Evolutionary conservation across 2,888 invertebrate genomes (phyloP).

Genomic region (Acleris laterana): DNA sequence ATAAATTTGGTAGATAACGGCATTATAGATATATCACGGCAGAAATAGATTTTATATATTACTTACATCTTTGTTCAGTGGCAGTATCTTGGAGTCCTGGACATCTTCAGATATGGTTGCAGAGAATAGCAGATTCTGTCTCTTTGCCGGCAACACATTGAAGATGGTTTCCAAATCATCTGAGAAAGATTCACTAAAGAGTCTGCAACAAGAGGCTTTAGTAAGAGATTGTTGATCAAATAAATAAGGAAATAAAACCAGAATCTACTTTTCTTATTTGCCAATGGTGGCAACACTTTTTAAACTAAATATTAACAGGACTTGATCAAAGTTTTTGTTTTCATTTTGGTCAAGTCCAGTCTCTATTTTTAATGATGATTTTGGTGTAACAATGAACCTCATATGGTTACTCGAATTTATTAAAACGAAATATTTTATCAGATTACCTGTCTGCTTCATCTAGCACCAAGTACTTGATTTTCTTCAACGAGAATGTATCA

Average conservation of each 20-base stretch:
- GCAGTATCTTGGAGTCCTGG: constrained; percentile 86
- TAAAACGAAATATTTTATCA: background rate
- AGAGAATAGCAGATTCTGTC: constrained; percentile 96
- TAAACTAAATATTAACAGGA: too few relatives aligned
- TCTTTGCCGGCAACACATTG: constrained; percentile 88
- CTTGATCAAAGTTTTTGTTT: too few relatives aligned
- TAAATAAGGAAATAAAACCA: too few relatives aligned
- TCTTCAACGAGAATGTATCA: constrained; percentile 91
- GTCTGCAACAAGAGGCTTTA: constrained; percentile 55
- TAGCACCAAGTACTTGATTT: constrained; percentile 93
- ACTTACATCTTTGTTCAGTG: constrained; percentile 86
- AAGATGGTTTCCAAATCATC: constrained; percentile 93
- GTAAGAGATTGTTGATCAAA: background rate
- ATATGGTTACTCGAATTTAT: too few relatives aligned
- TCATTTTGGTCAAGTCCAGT: too few relatives aligned
- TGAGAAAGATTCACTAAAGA: constrained; percentile 91
- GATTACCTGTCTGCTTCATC: constrained; percentile 97
- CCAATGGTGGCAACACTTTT: too few relatives aligned
- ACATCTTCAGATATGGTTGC: constrained; percentile 96
- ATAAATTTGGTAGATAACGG: too few relatives aligned
- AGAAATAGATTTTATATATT: background rate
- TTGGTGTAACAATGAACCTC: too few relatives aligned
- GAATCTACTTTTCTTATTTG: too few relatives aligned
- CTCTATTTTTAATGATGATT: too few relatives aligned
- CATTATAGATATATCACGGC: too few relatives aligned